phyloP scores from a whole-genome alignment of 1,140 invertebrate genomes.

The Leguminivora glycinivorella region DNA sequence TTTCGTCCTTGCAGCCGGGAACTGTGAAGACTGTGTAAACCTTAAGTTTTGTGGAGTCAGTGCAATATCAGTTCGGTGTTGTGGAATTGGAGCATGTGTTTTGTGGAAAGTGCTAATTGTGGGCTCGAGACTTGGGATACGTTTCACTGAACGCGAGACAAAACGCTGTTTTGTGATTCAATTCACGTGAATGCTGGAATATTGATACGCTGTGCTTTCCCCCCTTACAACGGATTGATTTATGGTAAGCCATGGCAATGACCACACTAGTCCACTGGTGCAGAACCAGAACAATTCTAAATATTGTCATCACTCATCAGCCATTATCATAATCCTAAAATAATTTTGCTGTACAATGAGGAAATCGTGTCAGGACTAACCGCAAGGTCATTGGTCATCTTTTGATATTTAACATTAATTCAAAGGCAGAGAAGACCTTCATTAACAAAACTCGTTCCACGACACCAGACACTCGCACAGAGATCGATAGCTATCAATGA shows the following conservation, averaged over 20 bases:
- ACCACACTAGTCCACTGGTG: not conserved
- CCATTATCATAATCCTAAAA: not conserved
- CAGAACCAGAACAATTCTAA: not conserved
- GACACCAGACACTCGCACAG: not conserved
- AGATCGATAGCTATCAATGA: conserved; percentile 26
- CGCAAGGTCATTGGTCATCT: conserved; percentile 22
- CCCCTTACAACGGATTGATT: conserved; percentile 52
- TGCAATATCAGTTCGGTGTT: conserved; percentile 66
- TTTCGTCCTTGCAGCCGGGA: conserved; percentile 64
- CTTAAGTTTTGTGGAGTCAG: conserved; percentile 63
- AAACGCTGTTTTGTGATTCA: conserved; percentile 60
- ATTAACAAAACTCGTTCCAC: conserved; percentile 12
- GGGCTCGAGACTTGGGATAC: conserved; percentile 51
- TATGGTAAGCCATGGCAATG: conserved; percentile 57
- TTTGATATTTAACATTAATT: conserved; percentile 6
- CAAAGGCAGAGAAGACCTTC: conserved; percentile 13
- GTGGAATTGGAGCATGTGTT: conserved; percentile 60
- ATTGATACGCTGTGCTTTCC: conserved; percentile 53
- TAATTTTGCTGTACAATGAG: not conserved
- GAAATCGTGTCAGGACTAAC: not conserved
- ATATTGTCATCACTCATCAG: not conserved
- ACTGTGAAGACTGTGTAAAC: conserved; percentile 72
- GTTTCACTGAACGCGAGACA: conserved; percentile 59
- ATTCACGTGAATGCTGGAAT: conserved; percentile 55
- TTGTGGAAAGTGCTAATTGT: conserved; percentile 65